Base-by-base conservation (phyloP, 2,113 vertebrate genomes). In the Genyomyrus donnyi region DNA sequence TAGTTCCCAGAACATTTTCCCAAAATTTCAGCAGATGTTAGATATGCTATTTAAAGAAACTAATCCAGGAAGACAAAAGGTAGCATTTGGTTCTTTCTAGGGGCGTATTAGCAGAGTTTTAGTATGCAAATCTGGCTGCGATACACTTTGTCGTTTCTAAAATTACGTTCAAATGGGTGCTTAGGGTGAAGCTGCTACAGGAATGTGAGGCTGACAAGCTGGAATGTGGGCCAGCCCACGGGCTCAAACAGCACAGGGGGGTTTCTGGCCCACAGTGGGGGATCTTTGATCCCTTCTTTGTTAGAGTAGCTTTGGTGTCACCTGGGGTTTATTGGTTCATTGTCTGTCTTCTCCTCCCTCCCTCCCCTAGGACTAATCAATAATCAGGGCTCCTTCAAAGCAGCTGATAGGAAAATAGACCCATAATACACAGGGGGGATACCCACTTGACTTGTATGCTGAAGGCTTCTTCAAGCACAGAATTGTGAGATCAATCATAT, bases 131-230 rank as follows among this genome's bases (percentile, higher is more conserved):
- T 85, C 45, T 85, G 83, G 21, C 83, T 48, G 83, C 1, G 83
- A 46, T 85, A 85, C 83, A 48, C 83, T 27, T 85, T 84, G 80
- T 45, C 39, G 80, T 46, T n/a, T 85, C 83, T 48, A 39, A 45
- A 83, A 83, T 83, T 85, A n/a, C 42, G 45, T 85, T 85, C 83
- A 46, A 85, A 85, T 46, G 83, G 83, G 45, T 24, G 45, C 83
- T 85, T 48, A 42, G 83, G 83, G 42, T 85, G 42, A 85, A 48
- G 42, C 19, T 42, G 21, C 17, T 46, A 17, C 19, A 45, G 21
- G 19, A 39, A 48, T 45, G 42, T n/a, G 21, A 48, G 31, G 39
- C 62, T 66, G 80, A 7, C 46, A 48, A n/a, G 39, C 80, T 84
- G 80, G 19, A 84, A 85, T 48, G 9, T n/a, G 45, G 45, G 45